A percentile compares a stretch with the other conserved stretches of the same genome.
Evolutionary conservation across 2,797 vertebrate genomes (phyloP).

Genomic region (Chrosomus eos): DNA sequence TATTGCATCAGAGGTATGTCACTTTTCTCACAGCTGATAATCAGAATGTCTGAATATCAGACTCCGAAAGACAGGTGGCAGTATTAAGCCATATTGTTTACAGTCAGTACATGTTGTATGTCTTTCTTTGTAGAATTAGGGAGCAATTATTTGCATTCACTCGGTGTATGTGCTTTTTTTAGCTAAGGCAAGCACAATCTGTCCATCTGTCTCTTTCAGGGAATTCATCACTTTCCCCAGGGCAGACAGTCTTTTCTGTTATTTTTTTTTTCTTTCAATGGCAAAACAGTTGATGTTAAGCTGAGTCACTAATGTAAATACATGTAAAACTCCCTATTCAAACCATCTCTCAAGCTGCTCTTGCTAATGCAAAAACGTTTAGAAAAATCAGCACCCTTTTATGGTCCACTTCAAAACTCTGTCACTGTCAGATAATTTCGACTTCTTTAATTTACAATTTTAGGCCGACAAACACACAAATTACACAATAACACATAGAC

Average conservation of each 20-base stretch:
- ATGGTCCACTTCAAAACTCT: not conserved
- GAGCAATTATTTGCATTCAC: not conserved
- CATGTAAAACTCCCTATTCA: not conserved
- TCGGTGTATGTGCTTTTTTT: not conserved
- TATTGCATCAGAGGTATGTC: not conserved
- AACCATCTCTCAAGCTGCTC: not conserved
- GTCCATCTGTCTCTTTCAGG: not conserved
- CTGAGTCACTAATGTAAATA: not conserved
- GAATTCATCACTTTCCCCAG: not conserved
- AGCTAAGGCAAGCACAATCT: not conserved
- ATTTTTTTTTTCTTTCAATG: not conserved
- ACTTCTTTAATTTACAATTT: not conserved
- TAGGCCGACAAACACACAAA: not conserved
- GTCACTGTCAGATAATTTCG: not conserved
- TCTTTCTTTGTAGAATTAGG: slow-evolving; percentile 2
- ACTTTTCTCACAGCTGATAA: not conserved
- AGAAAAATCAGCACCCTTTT: not conserved
- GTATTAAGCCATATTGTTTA: slow-evolving; percentile 51
- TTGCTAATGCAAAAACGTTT: not conserved
- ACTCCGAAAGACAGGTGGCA: slow-evolving; percentile 61
- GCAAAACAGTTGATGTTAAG: not conserved
- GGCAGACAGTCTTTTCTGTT: not conserved
- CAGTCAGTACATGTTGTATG: not conserved
- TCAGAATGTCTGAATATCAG: not conserved
- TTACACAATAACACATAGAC: slow-evolving; percentile 46